These are phyloP conservation scores for human (Homo sapiens) DNA, from an alignment of 2,113 vertebrate genomes.

Conservation along the genomic window GRCh38 chr12:100650501-100651000, in stretches of 20 bases:
- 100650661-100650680: not conserved
- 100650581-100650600: not conserved
- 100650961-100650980: not conserved
- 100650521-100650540: not conserved
- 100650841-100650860: not conserved
- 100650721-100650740: not conserved
- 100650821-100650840: not conserved
- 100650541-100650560: not conserved
- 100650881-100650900: not conserved
- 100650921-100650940: not conserved
- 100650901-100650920: not conserved
- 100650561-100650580: not conserved
- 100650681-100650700: not conserved
- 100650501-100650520: no score
- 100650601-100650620: not conserved
- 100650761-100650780: not conserved
- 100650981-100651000: not conserved
- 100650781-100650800: not conserved
- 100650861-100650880: not conserved
- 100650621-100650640: not conserved
- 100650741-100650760: not conserved
- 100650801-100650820: not conserved
- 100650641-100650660: not conserved
- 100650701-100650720: not conserved
- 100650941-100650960: not conserved